Evolutionary conservation across 2,888 invertebrate genomes (phyloP), one percentile per base, ranked within the genome.

Genomic region (Itoplectis maculator): DNA sequence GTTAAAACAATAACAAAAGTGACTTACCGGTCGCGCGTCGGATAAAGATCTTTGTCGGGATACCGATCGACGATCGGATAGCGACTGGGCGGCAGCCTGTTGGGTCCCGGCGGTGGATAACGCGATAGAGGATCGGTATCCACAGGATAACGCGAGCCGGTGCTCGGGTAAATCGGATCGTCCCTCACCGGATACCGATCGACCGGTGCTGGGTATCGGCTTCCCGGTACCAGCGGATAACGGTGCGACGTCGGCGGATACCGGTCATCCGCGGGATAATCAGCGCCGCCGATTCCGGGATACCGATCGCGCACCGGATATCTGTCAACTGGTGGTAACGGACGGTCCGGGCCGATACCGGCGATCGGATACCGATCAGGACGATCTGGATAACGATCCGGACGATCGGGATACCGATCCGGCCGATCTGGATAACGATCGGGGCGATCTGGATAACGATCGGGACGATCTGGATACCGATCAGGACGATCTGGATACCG

Each of bases 291-390:
- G 82, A 81, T 61, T 61, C 1, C 15, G 82, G 86, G 35, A 82
- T 73, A 45, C 85, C 83, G 7, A 84, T 80, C 56, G 29, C 93
- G 93, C 72, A 90, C 91, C 18, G 94, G 94, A 86, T 93, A 94
- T 61, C 94, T 93, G 72, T 92, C 93, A 13, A 83, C 29, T 0
- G 82, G 13, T n/a, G 35, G 13, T n/a, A 59, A 13, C 29, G 56
- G 56, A 59, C 56, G 56, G n/a, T 59, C 56, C 56, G 35, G 35
- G 4, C 13, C 94, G 93, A 87, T 94, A 94, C 85, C 93, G 75
- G 84, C 92, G 88, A 88, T 92, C 83, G 95, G 94, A 74, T 94
- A 94, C 86, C 94, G 93, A 89, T 95, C 95, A 0, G 92, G 82
- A 89, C 92, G 54, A 93, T 93, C 8, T 85, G 93, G 93, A 76